phyloP scores from a whole-genome alignment of 2,888 invertebrate species.

The Nomada fabriciana region DNA sequence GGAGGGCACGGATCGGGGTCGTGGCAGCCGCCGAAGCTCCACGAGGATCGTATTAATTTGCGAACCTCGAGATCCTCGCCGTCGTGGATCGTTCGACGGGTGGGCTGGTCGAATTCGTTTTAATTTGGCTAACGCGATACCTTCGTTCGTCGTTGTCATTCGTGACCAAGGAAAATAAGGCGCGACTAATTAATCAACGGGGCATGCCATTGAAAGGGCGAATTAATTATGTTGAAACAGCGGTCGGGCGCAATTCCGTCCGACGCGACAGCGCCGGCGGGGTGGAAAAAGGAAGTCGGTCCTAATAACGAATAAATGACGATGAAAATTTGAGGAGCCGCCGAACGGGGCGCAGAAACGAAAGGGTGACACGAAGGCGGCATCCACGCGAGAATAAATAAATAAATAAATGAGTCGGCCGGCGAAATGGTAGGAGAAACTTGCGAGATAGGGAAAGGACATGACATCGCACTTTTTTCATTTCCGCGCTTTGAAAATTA shows the following conservation, averaged over 20 bases:
- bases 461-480: constrained; percentile 63
- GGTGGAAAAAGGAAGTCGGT: neutral
- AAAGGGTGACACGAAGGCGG: constrained; percentile 37
- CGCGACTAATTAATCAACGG: constrained; percentile 47
- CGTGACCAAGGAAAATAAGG: constrained; percentile 35
- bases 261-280: too few species aligned
- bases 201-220: constrained; percentile 14
- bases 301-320: constrained; percentile 56
- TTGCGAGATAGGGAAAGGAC: constrained; percentile 46
- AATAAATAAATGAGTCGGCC: constrained; percentile 46
- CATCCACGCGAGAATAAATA: constrained; percentile 53
- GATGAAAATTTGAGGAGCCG: constrained; percentile 48
- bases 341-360: neutral
- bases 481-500: constrained; percentile 61
- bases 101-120: constrained; percentile 24
- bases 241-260: constrained; percentile 9
- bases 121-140: constrained; percentile 35
- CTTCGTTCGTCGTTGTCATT: constrained; percentile 1
- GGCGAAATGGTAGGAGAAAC: constrained; percentile 24
- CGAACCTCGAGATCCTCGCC: neutral
- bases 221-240: constrained; percentile 45
- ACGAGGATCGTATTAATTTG: constrained; percentile 6
- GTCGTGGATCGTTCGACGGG: neutral
- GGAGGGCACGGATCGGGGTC: too few species aligned
- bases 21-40: neutral